Conservation (phyloP, 2,888 invertebrate species). For the Nomada lathburiana region DNA sequence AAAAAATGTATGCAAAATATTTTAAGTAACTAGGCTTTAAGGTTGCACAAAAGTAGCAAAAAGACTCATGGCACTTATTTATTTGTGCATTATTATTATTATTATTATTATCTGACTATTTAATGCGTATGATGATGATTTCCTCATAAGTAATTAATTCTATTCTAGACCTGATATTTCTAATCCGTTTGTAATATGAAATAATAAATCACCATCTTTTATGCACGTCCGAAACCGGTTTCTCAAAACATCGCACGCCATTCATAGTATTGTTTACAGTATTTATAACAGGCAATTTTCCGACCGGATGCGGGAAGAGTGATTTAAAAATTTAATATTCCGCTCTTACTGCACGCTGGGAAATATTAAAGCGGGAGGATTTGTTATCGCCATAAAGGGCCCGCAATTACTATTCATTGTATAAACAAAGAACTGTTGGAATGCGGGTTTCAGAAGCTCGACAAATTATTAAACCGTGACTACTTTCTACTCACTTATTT, state of each 20-base stretch:
- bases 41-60: too few species aligned
- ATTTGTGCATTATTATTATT: too few species aligned
- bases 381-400: conserved; percentile 36
- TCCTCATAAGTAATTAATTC: too few species aligned
- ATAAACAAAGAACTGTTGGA: conserved; percentile 36
- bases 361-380: conserved; percentile 33
- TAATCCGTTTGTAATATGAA: too few species aligned
- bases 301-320: background rate
- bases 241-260: background rate
- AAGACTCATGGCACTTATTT: too few species aligned
- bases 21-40: too few species aligned
- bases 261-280: background rate
- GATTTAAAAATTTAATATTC: conserved; percentile 22
- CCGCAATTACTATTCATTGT: conserved; percentile 36
- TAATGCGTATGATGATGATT: too few species aligned
- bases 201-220: too few species aligned
- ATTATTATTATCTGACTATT: too few species aligned
- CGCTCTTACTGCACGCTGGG: conserved; percentile 1
- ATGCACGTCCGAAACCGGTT: too few species aligned
- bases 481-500: conserved; percentile 26
- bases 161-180: too few species aligned
- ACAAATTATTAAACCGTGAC: conserved; percentile 34
- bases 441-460: conserved; percentile 26
- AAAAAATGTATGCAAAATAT: too few species aligned
- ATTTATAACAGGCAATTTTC: background rate